Evolutionary conservation across 1,140 invertebrate species (phyloP).

Genomic region (Delia radicum): DNA sequence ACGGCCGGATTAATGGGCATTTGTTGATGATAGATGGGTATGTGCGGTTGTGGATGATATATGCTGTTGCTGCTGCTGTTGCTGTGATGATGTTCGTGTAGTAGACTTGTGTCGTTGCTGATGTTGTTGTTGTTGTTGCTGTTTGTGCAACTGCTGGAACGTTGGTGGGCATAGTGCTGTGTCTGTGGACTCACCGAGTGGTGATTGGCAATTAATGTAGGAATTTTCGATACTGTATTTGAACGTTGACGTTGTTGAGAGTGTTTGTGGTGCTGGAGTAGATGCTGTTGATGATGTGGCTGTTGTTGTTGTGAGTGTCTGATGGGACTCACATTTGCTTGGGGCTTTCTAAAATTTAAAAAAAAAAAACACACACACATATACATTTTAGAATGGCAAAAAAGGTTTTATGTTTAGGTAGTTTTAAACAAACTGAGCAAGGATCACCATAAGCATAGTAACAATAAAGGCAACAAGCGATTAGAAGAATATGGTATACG

Average conservation of each 20-base stretch:
- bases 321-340: constrained; percentile 55
- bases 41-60: constrained; percentile 59
- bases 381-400: not conserved
- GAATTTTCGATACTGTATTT: constrained; percentile 55
- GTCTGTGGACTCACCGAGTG: not conserved
- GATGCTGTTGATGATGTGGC: not conserved
- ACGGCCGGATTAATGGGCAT: constrained; percentile 54
- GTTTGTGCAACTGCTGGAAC: constrained; percentile 18
- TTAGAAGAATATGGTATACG: too few relatives aligned
- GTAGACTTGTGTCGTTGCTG: constrained; percentile 27
- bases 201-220: constrained; percentile 50
- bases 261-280: constrained; percentile 44
- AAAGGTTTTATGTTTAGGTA: not conserved
- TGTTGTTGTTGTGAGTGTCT: constrained; percentile 16
- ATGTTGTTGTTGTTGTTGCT: constrained; percentile 37
- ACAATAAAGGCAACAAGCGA: too few relatives aligned
- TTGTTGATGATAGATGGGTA: constrained; percentile 56
- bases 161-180: constrained; percentile 1
- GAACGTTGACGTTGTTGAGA: constrained; percentile 44
- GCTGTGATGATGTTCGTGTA: constrained; percentile 32
- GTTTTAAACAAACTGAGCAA: not conserved
- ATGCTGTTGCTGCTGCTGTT: constrained; percentile 41
- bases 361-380: not conserved
- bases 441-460: too few relatives aligned
- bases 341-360: constrained; percentile 49